A percentile compares a stretch with the other conserved stretches of the same genome.
phyloP scores from a whole-genome alignment of 2,888 invertebrate species.

The Julus scandinavius region DNA sequence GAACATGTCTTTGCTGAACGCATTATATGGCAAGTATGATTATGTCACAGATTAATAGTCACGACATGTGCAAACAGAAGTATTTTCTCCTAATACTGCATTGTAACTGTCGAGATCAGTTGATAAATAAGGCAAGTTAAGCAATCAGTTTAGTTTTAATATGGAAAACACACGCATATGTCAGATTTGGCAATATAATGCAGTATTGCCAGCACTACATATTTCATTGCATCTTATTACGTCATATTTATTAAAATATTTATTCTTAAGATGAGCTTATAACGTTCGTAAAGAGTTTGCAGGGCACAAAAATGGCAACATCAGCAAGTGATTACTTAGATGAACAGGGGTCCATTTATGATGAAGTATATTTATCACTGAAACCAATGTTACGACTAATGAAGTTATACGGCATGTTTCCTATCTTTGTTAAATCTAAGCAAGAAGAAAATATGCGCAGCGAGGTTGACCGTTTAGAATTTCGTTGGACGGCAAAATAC shows the following conservation, averaged over 20 bases:
- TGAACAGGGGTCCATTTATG: constrained; percentile 65
- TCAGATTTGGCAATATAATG: no score
- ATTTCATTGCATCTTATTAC: no score
- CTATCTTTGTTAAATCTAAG: background rate
- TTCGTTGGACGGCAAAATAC: background rate
- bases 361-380: constrained; percentile 59
- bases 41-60: no score
- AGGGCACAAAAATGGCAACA: background rate
- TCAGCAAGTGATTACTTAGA: background rate
- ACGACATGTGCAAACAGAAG: no score
- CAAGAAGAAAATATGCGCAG: background rate
- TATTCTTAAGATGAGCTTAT: background rate
- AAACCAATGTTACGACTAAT: background rate
- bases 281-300: background rate
- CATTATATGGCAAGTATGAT: no score
- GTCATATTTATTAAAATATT: background rate
- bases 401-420: background rate
- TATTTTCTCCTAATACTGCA: no score
- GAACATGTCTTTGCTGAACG: no score
- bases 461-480: background rate
- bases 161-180: background rate
- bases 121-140: no score
- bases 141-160: background rate
- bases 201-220: no score
- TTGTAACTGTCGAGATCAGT: no score